These are phyloP conservation scores for Trialeurodes vaporariorum DNA, from an alignment of 1,140 invertebrate species.

Conservation along the genomic window DNA sequence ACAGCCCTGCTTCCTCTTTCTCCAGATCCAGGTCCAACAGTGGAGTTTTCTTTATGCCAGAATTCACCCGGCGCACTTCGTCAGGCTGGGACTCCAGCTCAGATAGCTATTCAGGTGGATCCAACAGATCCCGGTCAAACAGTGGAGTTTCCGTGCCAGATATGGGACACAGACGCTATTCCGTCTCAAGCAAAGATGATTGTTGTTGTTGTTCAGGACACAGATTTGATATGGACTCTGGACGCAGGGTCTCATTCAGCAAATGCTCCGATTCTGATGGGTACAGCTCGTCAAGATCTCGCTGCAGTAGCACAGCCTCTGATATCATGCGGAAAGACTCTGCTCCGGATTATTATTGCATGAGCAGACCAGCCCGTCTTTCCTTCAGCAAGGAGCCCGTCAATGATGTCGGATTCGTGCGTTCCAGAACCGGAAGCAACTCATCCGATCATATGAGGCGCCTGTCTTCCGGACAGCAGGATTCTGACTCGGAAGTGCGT, in stretches of 20 bases:
- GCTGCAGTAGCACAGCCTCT: slow-evolving; percentile 27
- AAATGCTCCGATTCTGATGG: slow-evolving; percentile 33
- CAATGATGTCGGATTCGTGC: slow-evolving; percentile 10
- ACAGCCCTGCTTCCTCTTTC: slow-evolving; percentile 43
- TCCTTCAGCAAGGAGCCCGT: slow-evolving; percentile 6
- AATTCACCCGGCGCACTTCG: slow-evolving; percentile 34
- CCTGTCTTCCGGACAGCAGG: slow-evolving; percentile 6
- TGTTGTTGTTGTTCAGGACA: slow-evolving; percentile 17
- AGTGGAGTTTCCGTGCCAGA: slow-evolving; percentile 31
- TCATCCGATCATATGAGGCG: slow-evolving; percentile 11
- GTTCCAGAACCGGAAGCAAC: slow-evolving; percentile 16
- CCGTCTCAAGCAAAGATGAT: slow-evolving; percentile 29
- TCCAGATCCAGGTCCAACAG: slow-evolving; percentile 43
- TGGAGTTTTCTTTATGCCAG: slow-evolving; percentile 34
- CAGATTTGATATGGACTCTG: slow-evolving; percentile 4
- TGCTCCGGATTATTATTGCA: slow-evolving; percentile 5
- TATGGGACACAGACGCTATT: slow-evolving; percentile 28
- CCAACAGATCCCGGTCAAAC: slow-evolving; percentile 36
- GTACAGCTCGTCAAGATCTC: slow-evolving; percentile 35
- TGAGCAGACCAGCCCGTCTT: slow-evolving; percentile 9
- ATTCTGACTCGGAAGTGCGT: slow-evolving; percentile 10
- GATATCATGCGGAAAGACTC: slow-evolving; percentile 16
- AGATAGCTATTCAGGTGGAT: slow-evolving; percentile 34
- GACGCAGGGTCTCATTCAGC: background rate
- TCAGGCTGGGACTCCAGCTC: slow-evolving; percentile 35